phyloP scores from a whole-genome alignment of 2,888 invertebrate species.

The Electrophaes corylata region DNA sequence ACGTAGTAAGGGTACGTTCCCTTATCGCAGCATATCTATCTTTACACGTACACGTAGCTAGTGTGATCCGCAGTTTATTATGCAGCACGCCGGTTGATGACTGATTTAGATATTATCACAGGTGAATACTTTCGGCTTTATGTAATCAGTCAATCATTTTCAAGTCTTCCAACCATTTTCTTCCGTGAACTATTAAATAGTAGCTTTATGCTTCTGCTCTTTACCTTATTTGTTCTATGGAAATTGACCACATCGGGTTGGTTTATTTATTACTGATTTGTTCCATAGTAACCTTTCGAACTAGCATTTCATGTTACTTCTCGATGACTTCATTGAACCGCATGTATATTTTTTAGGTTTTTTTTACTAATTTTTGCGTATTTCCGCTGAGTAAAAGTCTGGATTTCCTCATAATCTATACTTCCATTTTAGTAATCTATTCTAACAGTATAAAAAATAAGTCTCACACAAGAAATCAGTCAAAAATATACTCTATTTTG shows the following conservation, averaged over 20 bases:
- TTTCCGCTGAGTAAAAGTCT: no score
- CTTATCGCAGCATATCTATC: background rate
- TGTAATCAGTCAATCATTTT: background rate
- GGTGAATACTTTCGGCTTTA: background rate
- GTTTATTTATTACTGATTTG: background rate
- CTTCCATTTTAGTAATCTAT: no score
- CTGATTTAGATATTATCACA: background rate
- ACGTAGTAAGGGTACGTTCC: no score
- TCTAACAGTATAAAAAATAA: background rate
- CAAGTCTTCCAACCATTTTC: background rate
- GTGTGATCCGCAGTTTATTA: slow-evolving; percentile 3
- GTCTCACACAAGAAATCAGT: background rate
- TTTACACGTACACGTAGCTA: background rate
- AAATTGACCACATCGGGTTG: background rate
- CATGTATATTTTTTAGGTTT: background rate
- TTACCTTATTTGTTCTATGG: background rate
- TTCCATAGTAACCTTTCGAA: background rate
- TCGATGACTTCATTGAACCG: background rate
- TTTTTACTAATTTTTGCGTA: background rate
- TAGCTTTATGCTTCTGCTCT: background rate
- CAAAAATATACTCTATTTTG: no score
- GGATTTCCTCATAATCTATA: no score
- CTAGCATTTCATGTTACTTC: background rate
- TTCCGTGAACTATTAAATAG: background rate
- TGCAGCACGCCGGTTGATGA: slow-evolving; percentile 15